These are phyloP conservation scores for Ancistrus triradiatus DNA, from an alignment of 2,113 vertebrate genomes.

Conservation along the genomic window DNA sequence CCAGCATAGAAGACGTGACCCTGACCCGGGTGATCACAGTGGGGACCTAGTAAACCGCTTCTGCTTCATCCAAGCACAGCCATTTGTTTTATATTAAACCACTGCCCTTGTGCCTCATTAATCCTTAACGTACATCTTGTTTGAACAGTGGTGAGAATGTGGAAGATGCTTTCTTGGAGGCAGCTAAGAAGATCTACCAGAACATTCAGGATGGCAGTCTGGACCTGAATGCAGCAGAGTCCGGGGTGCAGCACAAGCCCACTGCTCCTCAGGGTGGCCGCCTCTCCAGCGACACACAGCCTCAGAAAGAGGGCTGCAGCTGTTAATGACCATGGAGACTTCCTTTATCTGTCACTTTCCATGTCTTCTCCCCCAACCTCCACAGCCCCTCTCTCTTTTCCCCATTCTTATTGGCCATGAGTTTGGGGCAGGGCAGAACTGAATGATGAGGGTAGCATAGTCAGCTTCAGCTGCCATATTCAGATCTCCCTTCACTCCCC, in stretches of 20 bases:
- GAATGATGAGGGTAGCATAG: conserved; percentile 20
- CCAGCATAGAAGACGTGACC: no score
- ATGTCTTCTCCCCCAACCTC: conserved; percentile 7
- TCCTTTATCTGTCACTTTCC: conserved; percentile 11
- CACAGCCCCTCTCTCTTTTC: neutral
- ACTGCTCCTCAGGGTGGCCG: conserved; percentile 93
- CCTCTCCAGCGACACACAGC: conserved; percentile 95
- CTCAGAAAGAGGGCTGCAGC: conserved; percentile 96
- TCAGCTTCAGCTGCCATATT: conserved; percentile 23
- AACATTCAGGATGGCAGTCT: conserved; percentile 98
- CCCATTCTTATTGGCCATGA: conserved; percentile 24
- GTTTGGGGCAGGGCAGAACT: conserved; percentile 19
- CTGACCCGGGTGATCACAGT: no score
- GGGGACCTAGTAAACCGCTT: no score
- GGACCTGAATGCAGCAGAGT: conserved; percentile 97
- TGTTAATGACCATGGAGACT: conserved; percentile 85
- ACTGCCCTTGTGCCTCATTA: neutral
- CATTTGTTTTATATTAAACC: neutral
- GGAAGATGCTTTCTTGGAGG: conserved; percentile 96
- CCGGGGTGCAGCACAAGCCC: conserved; percentile 97
- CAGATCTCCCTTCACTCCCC: conserved; percentile 16
- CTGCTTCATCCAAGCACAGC: no score
- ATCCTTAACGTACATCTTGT: neutral
- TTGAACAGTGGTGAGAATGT: conserved; percentile 89
- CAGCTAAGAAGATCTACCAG: conserved; percentile 99